Percentiles rank a stretch among this genome's conserved stretches.
Conservation (phyloP, 1,140 invertebrate genomes). For the Heliconius congener region DNA sequence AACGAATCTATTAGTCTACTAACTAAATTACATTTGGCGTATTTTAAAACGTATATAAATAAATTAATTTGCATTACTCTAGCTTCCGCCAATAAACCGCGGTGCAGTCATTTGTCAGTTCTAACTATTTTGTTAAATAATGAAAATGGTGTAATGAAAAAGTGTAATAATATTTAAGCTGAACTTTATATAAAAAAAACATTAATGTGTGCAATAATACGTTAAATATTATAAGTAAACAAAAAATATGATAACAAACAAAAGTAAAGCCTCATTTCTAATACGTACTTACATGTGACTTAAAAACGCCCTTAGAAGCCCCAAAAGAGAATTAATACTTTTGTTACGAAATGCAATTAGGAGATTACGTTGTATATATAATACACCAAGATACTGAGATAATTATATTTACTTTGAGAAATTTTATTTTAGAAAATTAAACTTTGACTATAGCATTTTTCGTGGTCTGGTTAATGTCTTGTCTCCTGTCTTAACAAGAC, state of each 20-base stretch:
- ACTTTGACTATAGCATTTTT: too few species aligned
- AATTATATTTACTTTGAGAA: too few species aligned
- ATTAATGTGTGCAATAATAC: too few species aligned
- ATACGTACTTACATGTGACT: neutral
- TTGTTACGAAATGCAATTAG: constrained; percentile 28
- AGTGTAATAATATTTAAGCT: too few species aligned
- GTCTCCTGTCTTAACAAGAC: too few species aligned
- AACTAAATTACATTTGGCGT: neutral
- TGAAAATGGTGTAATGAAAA: neutral
- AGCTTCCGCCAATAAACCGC: neutral
- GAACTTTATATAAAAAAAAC: too few species aligned
- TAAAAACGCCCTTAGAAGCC: constrained; percentile 23
- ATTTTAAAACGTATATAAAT: constrained; percentile 14
- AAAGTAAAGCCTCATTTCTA: neutral
- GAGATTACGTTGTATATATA: constrained; percentile 20
- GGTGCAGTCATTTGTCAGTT: constrained; percentile 1
- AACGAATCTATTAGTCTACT: neutral
- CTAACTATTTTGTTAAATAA: neutral
- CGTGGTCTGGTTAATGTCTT: too few species aligned
- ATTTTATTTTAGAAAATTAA: too few species aligned
- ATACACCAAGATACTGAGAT: constrained; percentile 1
- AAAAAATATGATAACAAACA: constrained; percentile 8
- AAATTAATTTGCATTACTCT: neutral
- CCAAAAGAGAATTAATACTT: constrained; percentile 30
- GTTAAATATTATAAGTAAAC: neutral